These are phyloP conservation scores for Acrocephalus kingi DNA, from an alignment of 2,113 vertebrate genomes.

Conservation along the genomic window DNA sequence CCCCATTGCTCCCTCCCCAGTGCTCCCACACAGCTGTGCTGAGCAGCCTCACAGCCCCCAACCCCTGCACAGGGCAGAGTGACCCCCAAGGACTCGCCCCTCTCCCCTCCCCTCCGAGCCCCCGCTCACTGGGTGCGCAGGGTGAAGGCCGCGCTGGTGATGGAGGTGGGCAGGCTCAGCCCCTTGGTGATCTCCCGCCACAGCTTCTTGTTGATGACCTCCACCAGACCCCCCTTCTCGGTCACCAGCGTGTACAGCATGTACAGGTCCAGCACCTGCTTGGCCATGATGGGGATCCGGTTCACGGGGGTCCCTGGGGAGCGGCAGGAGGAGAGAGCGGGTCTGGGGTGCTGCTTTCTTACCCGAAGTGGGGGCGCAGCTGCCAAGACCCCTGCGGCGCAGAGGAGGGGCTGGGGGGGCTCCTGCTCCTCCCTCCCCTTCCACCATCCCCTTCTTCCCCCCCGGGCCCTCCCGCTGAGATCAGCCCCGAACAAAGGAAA, in stretches of 20 bases:
- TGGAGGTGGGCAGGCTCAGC: slow-evolving; percentile 95
- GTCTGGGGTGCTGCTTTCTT: not conserved
- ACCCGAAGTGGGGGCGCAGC: not conserved
- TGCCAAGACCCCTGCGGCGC: rapidly evolving
- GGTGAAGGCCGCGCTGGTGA: slow-evolving; percentile 98
- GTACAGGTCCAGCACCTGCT: slow-evolving; percentile 96
- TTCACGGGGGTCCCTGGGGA: slow-evolving; percentile 92
- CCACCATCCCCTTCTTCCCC: not conserved
- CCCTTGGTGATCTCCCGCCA: slow-evolving; percentile 99
- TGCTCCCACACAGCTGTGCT: not conserved
- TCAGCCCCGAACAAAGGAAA: not conserved
- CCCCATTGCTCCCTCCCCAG: not conserved
- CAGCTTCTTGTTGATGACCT: slow-evolving; percentile 98
- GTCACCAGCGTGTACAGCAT: slow-evolving; percentile 97
- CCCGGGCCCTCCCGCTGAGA: not conserved
- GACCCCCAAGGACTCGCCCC: not conserved
- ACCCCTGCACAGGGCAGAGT: not conserved
- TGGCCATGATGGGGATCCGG: slow-evolving; percentile 98
- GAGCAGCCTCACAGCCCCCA: not conserved
- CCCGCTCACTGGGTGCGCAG: slow-evolving; percentile 92
- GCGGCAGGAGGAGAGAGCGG: not conserved
- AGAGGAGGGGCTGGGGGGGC: not conserved
- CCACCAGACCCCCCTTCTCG: slow-evolving; percentile 95
- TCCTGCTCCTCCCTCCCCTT: not conserved
- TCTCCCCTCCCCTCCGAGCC: not conserved